Evolutionary conservation across 2,797 vertebrate species (phyloP).

Genomic region (Passerculus sandwichensis): DNA sequence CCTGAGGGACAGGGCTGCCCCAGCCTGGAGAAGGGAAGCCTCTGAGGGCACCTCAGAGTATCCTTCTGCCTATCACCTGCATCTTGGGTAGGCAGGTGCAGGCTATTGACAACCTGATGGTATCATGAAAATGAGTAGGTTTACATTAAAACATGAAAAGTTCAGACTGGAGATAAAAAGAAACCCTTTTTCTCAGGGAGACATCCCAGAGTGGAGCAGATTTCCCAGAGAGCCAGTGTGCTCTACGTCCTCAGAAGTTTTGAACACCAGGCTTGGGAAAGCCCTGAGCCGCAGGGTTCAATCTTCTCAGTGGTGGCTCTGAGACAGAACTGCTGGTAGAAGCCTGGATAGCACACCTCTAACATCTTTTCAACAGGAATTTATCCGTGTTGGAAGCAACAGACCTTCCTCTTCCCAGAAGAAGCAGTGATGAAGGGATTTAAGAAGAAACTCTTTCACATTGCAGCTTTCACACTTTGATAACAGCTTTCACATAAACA

Average conservation of each 20-base stretch:
- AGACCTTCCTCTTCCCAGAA: background rate
- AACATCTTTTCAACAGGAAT: background rate
- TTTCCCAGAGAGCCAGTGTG: background rate
- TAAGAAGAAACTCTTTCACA: background rate
- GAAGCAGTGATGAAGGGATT: background rate
- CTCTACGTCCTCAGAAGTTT: background rate
- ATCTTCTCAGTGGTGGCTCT: background rate
- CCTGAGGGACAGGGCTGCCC: background rate
- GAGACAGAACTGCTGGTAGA: background rate
- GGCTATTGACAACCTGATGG: background rate
- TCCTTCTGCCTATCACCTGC: background rate
- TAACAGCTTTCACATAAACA: background rate
- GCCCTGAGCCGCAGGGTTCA: accelerated
- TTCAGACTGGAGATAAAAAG: background rate
- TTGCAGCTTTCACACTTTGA: background rate
- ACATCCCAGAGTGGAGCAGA: background rate
- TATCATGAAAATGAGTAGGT: accelerated
- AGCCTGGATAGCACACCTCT: background rate
- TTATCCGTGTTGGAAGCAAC: background rate
- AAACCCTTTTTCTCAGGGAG: accelerated
- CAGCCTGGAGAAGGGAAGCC: background rate
- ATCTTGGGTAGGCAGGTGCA: background rate
- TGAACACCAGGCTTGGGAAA: background rate
- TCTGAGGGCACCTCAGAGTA: background rate
- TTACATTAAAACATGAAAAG: background rate